Evolutionary conservation across 2,113 vertebrate genomes (phyloP), one percentile per base, ranked within the genome.

Genomic region (Chionomys nivalis): DNA sequence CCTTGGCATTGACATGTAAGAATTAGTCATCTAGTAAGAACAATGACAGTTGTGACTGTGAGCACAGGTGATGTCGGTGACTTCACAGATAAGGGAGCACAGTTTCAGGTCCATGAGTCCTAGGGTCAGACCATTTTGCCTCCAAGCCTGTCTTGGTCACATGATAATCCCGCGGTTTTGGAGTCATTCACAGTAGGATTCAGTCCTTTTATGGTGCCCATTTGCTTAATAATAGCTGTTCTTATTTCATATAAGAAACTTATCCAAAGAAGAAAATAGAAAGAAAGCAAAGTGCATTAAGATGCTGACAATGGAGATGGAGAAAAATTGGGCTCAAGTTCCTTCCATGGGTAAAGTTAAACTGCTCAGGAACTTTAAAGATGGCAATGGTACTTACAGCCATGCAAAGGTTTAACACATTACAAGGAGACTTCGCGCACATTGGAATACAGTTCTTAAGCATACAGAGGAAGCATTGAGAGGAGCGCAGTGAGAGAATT

Each of bases 1-100:
- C 98, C 98, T 98, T 72, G 36, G 73, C 44, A 97, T 70, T 92
- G 33, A 96, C 97, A 97, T 86, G 47, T 39, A 93, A 96, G 82
- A 96, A 86, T 94, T 95, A 98, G 65, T 76, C 12, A 55, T 70
- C 24, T 16, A 82, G 86, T 58, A 61, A 87, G 94, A 65, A 95
- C 93, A 63, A 87, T 36, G 49, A 68, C 23, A 85, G 11, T 66
- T 12, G 31, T 63, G 47, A 63, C 19, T 82, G 4, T 68, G 44
- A 75, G 19, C 58, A 77, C 42, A 70, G 76, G 28, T 70, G 52
- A 52, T 31, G 28, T 49, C 24, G 79, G 42, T 23, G 26, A 65
- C 77, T 90, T 44, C 65, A 42, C 14, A 61, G 19, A 63, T 3
- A 66, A 47, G 63, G 68, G 55, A 66, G 42, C 52, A 92, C 24